Percentiles rank a stretch among this genome's conserved stretches.
These are phyloP conservation scores for Crocallis elinguaria DNA, from an alignment of 2,888 invertebrate species.

Conservation along the genomic window DNA sequence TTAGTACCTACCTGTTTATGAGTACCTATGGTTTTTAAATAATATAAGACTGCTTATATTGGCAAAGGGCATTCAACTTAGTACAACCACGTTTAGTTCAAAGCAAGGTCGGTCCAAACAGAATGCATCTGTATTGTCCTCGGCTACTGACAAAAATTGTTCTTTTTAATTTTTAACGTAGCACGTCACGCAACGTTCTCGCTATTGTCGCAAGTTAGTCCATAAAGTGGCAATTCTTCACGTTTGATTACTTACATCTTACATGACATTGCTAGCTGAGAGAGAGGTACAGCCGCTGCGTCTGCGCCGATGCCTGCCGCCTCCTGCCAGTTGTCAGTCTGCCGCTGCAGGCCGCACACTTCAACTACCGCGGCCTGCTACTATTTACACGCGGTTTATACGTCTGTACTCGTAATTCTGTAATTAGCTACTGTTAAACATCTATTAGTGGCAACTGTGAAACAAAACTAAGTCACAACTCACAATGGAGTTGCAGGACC, in stretches of 20 bases:
- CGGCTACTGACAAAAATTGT: neutral
- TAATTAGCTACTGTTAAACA: no score
- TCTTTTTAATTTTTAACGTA: neutral
- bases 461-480: neutral
- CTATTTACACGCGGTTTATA: neutral
- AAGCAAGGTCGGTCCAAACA: neutral
- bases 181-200: neutral
- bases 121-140: neutral
- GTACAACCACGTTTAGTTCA: neutral
- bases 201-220: neutral
- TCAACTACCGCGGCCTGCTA: slow-evolving; percentile 12
- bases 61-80: slow-evolving; percentile 13
- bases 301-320: neutral
- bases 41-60: neutral
- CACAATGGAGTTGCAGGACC: slow-evolving; percentile 27
- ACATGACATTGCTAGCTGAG: neutral
- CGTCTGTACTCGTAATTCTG: neutral
- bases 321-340: slow-evolving; percentile 9
- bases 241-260: slow-evolving; percentile 5
- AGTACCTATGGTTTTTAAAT: neutral
- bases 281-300: slow-evolving; percentile 20
- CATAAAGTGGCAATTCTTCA: slow-evolving; percentile 9
- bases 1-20: no score
- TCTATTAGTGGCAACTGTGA: slow-evolving; percentile 1
- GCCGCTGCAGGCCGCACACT: slow-evolving; percentile 19